Evolutionary conservation across 2,797 vertebrate genomes (phyloP), one percentile per base, ranked within the genome.

Genomic region (Gorsachius magnificus): DNA sequence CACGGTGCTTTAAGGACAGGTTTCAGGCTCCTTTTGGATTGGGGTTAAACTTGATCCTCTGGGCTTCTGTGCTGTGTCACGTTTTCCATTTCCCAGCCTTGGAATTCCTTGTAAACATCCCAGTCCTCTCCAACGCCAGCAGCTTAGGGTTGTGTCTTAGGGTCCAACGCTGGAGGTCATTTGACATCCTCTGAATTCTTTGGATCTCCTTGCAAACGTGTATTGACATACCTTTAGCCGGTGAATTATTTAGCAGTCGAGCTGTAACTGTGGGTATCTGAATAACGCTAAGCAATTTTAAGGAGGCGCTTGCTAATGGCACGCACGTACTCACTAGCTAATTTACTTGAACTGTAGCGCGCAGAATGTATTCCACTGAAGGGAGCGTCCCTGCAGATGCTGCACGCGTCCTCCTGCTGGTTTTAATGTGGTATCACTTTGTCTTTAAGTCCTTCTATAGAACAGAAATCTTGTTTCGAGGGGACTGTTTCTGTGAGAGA

Each of bases 231-330:
- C 83, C 41, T 90, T n/a, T 16, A 64, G 61, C 16, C 0, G 3
- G 26, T 70, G 48, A 85, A 93, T 93, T 81, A 92, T 94, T 87
- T 41, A 96, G 68, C 61, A 56, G 53, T 13, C 35, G 84, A 63
- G 50, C 87, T 57, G 10, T 57, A 74, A 43, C 57, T 56, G 56
- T 3, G 15, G 75, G 68, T 29, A 78, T 68, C 64, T 93, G 76
- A 93, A 65, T 91, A 95, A 93, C 28, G 46, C 79, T 24, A 21
- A 75, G 82, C 71, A 50, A 35, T 93, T 50, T 64, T 77, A 87
- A 83, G 71, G 89, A 92, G 72, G 63, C 10, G 2, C 53, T 87
- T 60, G 65, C 51, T 77, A 46, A 92, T 50, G 71, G 74, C 74
- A 43, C 25, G 53, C 54, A 41, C 4, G 2, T 51, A 22, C 68